Percentiles rank a stretch among this genome's conserved stretches.
These are phyloP conservation scores for Lamproptera curius DNA, from an alignment of 2,888 invertebrate species.

Conservation along the genomic window DNA sequence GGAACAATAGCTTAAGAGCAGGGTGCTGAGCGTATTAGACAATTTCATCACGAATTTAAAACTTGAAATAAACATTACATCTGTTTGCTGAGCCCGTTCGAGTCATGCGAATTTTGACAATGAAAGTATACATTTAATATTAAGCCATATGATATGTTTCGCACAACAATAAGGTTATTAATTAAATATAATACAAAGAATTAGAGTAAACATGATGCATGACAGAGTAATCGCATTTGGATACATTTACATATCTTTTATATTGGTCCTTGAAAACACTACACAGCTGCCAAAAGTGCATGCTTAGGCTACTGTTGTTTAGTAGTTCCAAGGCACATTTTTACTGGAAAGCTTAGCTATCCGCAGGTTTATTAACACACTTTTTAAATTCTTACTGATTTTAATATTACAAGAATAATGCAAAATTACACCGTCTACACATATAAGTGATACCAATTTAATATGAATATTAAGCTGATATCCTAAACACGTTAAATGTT, in stretches of 20 bases:
- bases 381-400: background rate
- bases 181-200: constrained; percentile 3
- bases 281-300: constrained; percentile 4
- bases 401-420: background rate
- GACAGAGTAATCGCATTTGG: background rate
- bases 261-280: constrained; percentile 1
- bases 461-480: background rate
- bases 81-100: background rate
- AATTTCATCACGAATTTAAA: constrained; percentile 26
- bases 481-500: background rate
- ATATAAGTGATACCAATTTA: background rate
- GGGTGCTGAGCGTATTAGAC: constrained; percentile 53
- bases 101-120: background rate
- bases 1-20: constrained; percentile 38
- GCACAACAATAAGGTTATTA: constrained; percentile 14
- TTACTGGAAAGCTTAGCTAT: background rate
- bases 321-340: background rate
- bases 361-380: constrained; percentile 1
- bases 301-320: background rate
- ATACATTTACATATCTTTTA: background rate
- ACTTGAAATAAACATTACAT: background rate
- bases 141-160: constrained; percentile 18
- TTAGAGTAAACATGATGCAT: constrained; percentile 2
- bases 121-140: constrained; percentile 4
- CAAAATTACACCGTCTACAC: background rate